phyloP scores from a whole-genome alignment of 2,113 vertebrate species.

The Xiphorhynchus elegans region DNA sequence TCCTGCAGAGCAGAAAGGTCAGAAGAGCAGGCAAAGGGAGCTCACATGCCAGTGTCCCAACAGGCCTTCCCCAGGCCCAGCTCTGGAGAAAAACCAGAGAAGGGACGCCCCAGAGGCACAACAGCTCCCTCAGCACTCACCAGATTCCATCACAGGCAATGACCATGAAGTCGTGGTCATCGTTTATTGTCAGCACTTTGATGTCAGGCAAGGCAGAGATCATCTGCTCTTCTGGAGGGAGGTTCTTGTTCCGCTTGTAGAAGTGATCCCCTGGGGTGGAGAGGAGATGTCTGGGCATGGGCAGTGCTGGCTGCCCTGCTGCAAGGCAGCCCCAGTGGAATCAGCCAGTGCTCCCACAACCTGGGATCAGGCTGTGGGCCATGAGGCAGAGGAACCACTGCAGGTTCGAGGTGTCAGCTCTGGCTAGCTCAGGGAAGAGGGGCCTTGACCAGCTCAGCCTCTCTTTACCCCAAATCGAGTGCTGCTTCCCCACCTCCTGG shows the following conservation, averaged over 20 bases:
- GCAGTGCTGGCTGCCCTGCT: not conserved
- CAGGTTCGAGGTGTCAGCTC: not conserved
- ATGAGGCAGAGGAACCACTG: not conserved
- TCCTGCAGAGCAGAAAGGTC: conserved; percentile 76
- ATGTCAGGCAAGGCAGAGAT: conserved; percentile 96
- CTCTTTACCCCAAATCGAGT: not conserved
- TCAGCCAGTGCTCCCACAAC: fast-evolving
- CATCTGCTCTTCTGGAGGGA: conserved; percentile 97
- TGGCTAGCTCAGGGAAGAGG: not conserved
- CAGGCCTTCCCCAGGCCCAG: not conserved
- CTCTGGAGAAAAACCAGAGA: not conserved
- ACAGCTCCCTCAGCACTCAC: conserved; percentile 64
- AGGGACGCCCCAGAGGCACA: not conserved
- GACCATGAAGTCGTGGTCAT: conserved; percentile 97
- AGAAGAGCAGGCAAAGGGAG: not conserved
- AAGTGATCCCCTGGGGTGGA: conserved; percentile 90
- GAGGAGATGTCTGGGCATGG: not conserved
- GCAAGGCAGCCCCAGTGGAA: not conserved
- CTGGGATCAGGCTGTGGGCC: not conserved
- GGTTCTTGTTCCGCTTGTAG: conserved; percentile 95
- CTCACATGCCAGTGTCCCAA: not conserved
- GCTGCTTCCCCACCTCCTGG: not conserved
- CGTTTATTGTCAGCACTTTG: conserved; percentile 92
- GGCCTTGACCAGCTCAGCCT: not conserved
- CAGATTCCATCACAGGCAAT: conserved; percentile 98